Percentiles rank a stretch among this genome's conserved stretches.
Conservation (phyloP, 1,140 invertebrate species). For the Scaptomyza montana region DNA sequence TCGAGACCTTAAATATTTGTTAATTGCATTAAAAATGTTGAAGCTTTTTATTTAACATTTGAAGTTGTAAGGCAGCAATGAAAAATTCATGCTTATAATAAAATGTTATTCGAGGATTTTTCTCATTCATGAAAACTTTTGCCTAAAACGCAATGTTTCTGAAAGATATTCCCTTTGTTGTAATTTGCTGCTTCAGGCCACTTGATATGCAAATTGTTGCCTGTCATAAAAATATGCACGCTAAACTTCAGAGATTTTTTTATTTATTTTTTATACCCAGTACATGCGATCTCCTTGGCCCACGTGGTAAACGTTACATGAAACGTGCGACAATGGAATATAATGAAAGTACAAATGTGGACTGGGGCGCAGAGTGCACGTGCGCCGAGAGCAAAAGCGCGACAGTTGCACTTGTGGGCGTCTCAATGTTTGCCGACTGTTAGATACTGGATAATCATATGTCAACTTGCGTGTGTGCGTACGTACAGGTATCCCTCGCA, state of each 20-base stretch:
- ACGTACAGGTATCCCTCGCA: too few relatives aligned
- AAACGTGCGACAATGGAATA: slow-evolving; percentile 39
- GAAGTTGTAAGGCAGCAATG: slow-evolving; percentile 21
- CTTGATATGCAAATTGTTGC: slow-evolving; percentile 76
- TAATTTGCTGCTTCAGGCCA: slow-evolving; percentile 22
- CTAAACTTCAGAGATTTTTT: slow-evolving; percentile 64
- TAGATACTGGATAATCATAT: slow-evolving; percentile 62
- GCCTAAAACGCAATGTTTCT: slow-evolving; percentile 27
- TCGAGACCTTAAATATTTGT: neutral
- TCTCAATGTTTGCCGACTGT: slow-evolving; percentile 10
- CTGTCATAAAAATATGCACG: slow-evolving; percentile 79
- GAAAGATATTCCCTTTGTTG: slow-evolving; percentile 33
- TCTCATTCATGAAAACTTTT: slow-evolving; percentile 17
- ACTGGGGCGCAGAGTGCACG: neutral
- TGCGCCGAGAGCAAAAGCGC: slow-evolving; percentile 8
- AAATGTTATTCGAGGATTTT: slow-evolving; percentile 28
- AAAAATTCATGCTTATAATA: slow-evolving; percentile 36
- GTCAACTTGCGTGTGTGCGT: slow-evolving; percentile 19
- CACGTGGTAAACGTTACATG: slow-evolving; percentile 55
- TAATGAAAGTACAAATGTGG: slow-evolving; percentile 16
- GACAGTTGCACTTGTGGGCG: slow-evolving; percentile 29
- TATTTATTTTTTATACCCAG: slow-evolving; percentile 9
- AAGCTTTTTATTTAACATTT: slow-evolving; percentile 2
- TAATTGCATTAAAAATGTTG: neutral
- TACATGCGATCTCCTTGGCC: neutral